phyloP scores from a whole-genome alignment of 2,888 invertebrate genomes.

The Hyposoter dolosus region DNA sequence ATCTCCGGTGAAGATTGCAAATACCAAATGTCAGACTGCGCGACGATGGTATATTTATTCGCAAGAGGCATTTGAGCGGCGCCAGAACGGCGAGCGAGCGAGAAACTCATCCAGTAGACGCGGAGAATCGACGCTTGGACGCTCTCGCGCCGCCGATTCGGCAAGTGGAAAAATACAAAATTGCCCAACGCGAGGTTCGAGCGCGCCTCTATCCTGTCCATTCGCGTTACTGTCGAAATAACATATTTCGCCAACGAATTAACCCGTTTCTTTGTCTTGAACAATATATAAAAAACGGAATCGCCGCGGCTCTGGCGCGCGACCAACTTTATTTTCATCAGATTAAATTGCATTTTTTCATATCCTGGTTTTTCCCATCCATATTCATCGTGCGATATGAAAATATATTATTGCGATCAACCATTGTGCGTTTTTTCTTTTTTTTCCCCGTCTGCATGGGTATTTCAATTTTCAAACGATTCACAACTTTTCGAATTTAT shows the following conservation, averaged over 20 bases:
- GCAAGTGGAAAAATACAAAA: constrained; percentile 67
- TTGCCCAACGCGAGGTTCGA: constrained; percentile 50
- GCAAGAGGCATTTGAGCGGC: constrained; percentile 32
- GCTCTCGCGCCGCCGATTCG: constrained; percentile 53
- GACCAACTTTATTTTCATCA: background rate
- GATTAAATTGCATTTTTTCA: background rate
- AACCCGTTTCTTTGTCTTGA: constrained; percentile 15
- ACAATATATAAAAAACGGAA: background rate
- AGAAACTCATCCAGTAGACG: constrained; percentile 64
- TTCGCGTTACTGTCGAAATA: constrained; percentile 15
- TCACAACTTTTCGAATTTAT: too few relatives aligned
- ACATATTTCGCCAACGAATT: constrained; percentile 43
- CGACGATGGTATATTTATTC: constrained; percentile 23
- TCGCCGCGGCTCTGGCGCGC: too few relatives aligned
- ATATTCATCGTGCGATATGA: background rate
- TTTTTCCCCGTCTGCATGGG: background rate
- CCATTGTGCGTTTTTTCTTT: background rate
- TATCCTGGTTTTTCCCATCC: background rate
- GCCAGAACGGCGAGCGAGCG: constrained; percentile 41
- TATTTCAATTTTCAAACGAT: background rate
- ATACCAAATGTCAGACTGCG: constrained; percentile 58
- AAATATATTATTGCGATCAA: background rate
- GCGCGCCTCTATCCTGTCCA: constrained; percentile 25
- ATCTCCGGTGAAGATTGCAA: constrained; percentile 52
- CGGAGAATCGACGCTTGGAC: constrained; percentile 53